A percentile compares a stretch with the other conserved stretches of the same genome.
phyloP scores from a whole-genome alignment of 2,113 vertebrate species.

The Clarias gariepinus region DNA sequence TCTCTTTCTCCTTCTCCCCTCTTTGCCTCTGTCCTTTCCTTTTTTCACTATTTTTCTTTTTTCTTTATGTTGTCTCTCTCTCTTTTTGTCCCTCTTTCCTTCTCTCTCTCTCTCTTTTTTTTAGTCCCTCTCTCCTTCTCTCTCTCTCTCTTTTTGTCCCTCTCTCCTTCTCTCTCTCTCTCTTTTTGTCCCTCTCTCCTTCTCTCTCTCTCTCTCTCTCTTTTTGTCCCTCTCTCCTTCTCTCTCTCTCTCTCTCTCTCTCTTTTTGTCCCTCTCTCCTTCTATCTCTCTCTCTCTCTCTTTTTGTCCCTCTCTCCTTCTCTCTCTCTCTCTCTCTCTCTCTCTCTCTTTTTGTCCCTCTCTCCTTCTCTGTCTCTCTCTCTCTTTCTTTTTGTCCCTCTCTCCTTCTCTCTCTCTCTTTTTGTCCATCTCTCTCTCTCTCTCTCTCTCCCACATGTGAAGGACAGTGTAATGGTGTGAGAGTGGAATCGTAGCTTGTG shows the following conservation, averaged over 20 bases:
- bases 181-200: constrained; percentile 52
- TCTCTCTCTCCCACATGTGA: constrained; percentile 42
- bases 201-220: background rate
- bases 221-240: constrained; percentile 51
- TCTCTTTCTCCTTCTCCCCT: background rate
- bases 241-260: constrained; percentile 23
- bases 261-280: constrained; percentile 6
- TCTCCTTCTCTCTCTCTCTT: constrained; percentile 1
- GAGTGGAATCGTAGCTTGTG: constrained; percentile 41
- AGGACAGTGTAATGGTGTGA: constrained; percentile 50
- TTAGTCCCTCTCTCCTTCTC: background rate
- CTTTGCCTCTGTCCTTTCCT: background rate
- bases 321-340: constrained; percentile 10
- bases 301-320: background rate
- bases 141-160: constrained; percentile 41
- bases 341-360: constrained; percentile 21
- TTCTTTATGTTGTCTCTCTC: too few relatives aligned
- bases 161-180: background rate
- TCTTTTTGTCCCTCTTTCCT: background rate
- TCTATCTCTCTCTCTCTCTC: constrained; percentile 14
- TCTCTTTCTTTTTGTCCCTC: constrained; percentile 7
- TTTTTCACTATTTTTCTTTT: too few relatives aligned
- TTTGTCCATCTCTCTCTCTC: constrained; percentile 20
- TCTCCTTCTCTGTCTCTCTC: constrained; percentile 8
- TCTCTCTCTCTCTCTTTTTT: background rate